Base-by-base conservation (phyloP, 2,888 invertebrate species). In the Lasioglossum marginatum region DNA sequence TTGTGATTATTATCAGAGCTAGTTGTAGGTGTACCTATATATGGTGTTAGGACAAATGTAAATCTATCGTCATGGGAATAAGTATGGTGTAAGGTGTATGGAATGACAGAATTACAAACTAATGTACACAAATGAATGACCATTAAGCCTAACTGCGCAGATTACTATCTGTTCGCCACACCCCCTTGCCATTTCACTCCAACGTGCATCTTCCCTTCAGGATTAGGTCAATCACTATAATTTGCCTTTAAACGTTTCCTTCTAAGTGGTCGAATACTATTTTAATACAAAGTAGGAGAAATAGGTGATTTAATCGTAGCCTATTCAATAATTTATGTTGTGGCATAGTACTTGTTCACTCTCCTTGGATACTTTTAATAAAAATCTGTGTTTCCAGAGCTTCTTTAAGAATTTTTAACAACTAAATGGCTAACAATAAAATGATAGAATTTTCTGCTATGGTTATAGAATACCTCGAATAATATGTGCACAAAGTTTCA, bases 131-230 rank as follows among this genome's bases (percentile, higher is more conserved):
- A 63, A 63, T 63, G 63, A 63, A 31, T 8, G 63, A 63, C 63
- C 31, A 63, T 63, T 63, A 34, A 19, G 19, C 19, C 63, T 31
- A 63, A 31, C 63, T 63, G 8, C 63, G 31, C 31, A 63, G 19
- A 63, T 63, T 63, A 63, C 63, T 34, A 63, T 63, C 31, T 63
- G 31, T 34, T 63, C 68, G 68, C 68, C 68, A 68, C 68, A 68
- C 68, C 68, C 66, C 68, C 37, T 68, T 68, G 68, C 68, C 68
- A 68, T 68, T 68, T 68, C 37, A 68, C 68, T 68, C 68, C 34
- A 68, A 37, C 37, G 37, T 37, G 68, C 37, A 68, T 68, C 68
- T 68, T 68, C 34, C 68, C 68, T 68, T 68, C 37, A 12, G 68
- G 37, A 68, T 68, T 68, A 37, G 68, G 68, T 68, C 68, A 68